These are phyloP conservation scores for Strix aluco DNA, from an alignment of 2,113 vertebrate genomes.

Conservation along the genomic window DNA sequence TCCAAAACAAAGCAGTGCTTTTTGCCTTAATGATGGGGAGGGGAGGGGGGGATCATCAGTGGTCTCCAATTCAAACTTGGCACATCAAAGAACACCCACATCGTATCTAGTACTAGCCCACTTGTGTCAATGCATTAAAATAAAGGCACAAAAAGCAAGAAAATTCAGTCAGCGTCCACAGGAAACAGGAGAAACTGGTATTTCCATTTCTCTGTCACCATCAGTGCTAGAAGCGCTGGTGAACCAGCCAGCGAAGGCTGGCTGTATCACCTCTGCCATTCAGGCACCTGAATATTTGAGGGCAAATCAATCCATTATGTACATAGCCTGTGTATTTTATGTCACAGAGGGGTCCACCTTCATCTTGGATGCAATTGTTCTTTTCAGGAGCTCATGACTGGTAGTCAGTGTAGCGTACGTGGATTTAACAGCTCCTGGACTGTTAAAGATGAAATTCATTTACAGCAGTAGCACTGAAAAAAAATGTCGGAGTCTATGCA, in stretches of 20 bases:
- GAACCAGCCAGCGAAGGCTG: neutral
- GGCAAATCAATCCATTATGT: neutral
- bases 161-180: no score
- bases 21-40: accelerated
- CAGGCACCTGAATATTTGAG: neutral
- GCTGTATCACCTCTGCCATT: neutral
- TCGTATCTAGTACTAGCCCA: accelerated
- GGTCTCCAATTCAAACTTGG: neutral
- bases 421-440: neutral
- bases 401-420: accelerated
- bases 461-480: neutral
- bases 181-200: neutral
- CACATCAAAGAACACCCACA: neutral
- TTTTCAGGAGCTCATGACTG: neutral
- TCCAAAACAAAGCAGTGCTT: neutral
- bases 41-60: no score
- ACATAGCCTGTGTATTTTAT: neutral
- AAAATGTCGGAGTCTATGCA: accelerated
- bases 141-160: neutral
- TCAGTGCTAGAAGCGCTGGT: accelerated
- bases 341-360: neutral
- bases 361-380: neutral
- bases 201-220: no score
- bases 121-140: neutral
- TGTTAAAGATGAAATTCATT: neutral